Percentiles rank a stretch among this genome's conserved stretches.
These are phyloP conservation scores for Stichodactyla helianthus DNA, from an alignment of 64 coral and sea anemone species.

Conservation along the genomic window DNA sequence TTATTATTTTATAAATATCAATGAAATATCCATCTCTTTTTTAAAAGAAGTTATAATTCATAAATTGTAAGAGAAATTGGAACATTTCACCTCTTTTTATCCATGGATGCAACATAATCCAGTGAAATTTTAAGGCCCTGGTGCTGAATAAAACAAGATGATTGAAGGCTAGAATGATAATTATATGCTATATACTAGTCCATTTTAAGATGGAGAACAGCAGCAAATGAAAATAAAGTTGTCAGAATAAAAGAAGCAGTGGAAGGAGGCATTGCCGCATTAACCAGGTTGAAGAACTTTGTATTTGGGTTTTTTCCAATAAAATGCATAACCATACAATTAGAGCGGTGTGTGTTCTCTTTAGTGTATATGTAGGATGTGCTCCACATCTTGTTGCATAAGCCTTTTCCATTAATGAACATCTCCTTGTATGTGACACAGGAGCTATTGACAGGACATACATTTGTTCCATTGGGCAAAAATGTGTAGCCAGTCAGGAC, in stretches of 20 bases:
- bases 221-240: background rate
- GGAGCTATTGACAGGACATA: slow-evolving; percentile 34
- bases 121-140: background rate
- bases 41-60: no score
- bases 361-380: slow-evolving; percentile 39
- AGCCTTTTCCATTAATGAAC: slow-evolving; percentile 35
- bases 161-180: background rate
- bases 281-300: background rate
- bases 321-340: slow-evolving; percentile 39
- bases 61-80: no score
- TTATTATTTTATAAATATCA: no score
- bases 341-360: slow-evolving; percentile 27
- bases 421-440: slow-evolving; percentile 34
- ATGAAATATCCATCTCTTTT: no score
- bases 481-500: slow-evolving; percentile 42
- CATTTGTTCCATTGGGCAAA: slow-evolving; percentile 25
- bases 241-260: background rate
- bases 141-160: background rate
- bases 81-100: no score
- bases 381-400: slow-evolving; percentile 62
- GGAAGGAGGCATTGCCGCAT: background rate
- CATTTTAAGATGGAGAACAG: background rate
- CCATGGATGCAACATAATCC: background rate
- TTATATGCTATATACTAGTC: background rate
- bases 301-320: background rate